Percentiles rank a stretch among this genome's conserved stretches.
These are phyloP conservation scores for Eidolon dupreanum DNA, from an alignment of 2,797 vertebrate genomes.

Conservation along the genomic window DNA sequence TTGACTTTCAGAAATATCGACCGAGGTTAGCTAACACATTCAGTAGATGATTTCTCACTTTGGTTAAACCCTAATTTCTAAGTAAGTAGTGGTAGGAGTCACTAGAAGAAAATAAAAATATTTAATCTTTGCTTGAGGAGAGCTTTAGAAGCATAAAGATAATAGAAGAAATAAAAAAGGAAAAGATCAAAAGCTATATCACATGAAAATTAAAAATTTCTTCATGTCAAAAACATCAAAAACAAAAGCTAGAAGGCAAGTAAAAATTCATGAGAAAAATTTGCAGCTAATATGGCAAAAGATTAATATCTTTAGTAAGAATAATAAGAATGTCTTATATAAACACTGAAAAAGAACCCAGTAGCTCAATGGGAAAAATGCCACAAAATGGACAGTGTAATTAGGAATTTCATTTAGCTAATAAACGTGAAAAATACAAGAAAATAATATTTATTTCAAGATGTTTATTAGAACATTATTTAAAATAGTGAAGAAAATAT, in stretches of 20 bases:
- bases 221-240: background rate
- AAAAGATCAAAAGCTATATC: background rate
- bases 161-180: background rate
- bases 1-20: background rate
- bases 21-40: slow-evolving; percentile 15
- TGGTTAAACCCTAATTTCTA: slow-evolving; percentile 22
- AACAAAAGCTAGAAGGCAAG: background rate
- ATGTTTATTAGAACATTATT: background rate
- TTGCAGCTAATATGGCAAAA: background rate
- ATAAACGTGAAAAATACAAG: background rate
- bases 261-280: slow-evolving; percentile 17
- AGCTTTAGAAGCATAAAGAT: slow-evolving; percentile 25
- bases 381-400: background rate
- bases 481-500: slow-evolving; percentile 10
- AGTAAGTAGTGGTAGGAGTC: background rate
- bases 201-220: background rate
- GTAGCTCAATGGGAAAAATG: background rate
- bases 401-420: background rate
- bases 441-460: slow-evolving; percentile 10
- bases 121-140: background rate
- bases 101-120: slow-evolving; percentile 9
- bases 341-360: background rate
- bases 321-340: background rate
- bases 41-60: background rate
- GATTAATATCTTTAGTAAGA: background rate